A percentile compares a stretch with the other conserved stretches of the same genome.
phyloP scores from a whole-genome alignment of 2,797 vertebrate genomes.

The Parambassis ranga region DNA sequence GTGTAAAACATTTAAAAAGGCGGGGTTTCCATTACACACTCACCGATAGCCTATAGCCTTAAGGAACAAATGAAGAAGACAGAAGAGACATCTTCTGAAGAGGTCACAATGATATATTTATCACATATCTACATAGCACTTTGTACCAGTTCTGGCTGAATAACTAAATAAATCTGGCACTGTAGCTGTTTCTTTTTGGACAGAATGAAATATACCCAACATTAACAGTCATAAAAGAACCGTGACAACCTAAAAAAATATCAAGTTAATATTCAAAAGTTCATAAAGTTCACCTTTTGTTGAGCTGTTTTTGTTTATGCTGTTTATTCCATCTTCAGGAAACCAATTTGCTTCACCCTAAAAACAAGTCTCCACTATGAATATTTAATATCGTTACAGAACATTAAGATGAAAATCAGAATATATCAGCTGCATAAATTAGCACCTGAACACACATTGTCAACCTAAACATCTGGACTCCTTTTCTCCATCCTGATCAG shows the following conservation, averaged over 20 bases:
- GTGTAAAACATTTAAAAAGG: no score
- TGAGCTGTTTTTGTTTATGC: conserved; percentile 8
- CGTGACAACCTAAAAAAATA: neutral
- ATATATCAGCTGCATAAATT: neutral
- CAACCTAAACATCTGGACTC: conserved; percentile 23
- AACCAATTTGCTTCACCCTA: neutral
- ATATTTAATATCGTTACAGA: neutral
- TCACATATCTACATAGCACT: no score
- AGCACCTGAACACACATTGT: neutral
- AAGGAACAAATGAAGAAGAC: no score
- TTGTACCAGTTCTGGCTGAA: no score
- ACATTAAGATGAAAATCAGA: neutral
- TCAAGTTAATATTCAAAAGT: neutral
- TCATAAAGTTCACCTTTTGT: neutral
- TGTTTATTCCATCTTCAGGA: conserved; percentile 6
- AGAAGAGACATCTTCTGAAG: no score
- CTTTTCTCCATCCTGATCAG: neutral
- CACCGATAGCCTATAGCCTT: no score
- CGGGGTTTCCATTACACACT: no score
- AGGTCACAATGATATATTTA: no score
- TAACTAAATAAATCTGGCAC: neutral
- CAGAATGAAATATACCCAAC: conserved; percentile 40
- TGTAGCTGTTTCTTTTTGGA: conserved; percentile 22
- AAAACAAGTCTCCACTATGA: neutral
- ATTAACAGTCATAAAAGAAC: conserved; percentile 21